Evolutionary conservation across 1,140 invertebrate species (phyloP), one percentile per base, ranked within the genome.

Genomic region (Charaxes varanes): DNA sequence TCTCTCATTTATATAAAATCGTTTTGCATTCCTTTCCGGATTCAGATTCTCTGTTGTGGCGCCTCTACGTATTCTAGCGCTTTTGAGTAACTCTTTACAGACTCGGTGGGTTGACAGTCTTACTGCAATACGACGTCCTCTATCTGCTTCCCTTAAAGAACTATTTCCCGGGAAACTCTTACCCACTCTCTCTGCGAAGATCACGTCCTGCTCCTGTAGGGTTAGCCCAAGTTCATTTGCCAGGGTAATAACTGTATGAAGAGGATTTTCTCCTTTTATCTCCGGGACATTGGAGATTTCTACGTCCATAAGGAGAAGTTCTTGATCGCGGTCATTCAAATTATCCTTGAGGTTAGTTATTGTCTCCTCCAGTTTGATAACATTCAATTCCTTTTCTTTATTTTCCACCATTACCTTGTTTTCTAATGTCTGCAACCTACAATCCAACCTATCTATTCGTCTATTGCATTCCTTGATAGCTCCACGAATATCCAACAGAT

Each of bases 1-100:
- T 7, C 55, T 35, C 21, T 57, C 54, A 18, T 57, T 57, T 8
- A 57, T 18, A 6, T 53, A 53, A 2, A 58, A 14, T 1, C 46
- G 50, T 2, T 33, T 26, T 0, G 51, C 31, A 2, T n/a, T n/a
- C n/a, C n/a, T n/a, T n/a, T 38, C 8, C 1, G 15, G 38, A 1
- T 24, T 6, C 3, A 28, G 3, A 18, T 47, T 49, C 2, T 26
- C 21, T 6, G 37, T 34, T 24, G 31, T 41, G 6, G 49, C 6
- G 2, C 18, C 33, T 2, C 58, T 49, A n/a, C 53, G 42, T 13
- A 43, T 30, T 1, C 53, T 35, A 0, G 58, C 53, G 1, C 38
- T 33, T 1, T 6, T 28, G n/a, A 56, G 28, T 7, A 56, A 10
- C 12, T 53, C 43, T 12, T 57, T 41, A 4, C 50, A 43, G 1